These are phyloP conservation scores for Trichomycterus rosablanca DNA, from an alignment of 2,113 vertebrate genomes.

Conservation along the genomic window DNA sequence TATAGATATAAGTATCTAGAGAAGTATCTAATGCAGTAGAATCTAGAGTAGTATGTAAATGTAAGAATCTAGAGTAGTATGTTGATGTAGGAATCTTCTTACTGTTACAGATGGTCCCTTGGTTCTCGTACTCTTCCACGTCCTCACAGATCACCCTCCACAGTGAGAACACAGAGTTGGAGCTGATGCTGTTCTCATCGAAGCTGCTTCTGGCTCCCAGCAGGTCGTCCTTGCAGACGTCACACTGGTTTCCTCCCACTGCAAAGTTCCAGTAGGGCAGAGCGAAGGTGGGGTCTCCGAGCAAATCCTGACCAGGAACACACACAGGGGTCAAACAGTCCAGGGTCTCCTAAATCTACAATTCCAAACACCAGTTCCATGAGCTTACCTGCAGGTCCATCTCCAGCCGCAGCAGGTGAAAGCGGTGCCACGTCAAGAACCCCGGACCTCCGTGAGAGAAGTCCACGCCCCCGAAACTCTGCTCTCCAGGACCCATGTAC, in stretches of 20 bases:
- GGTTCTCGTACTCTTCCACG: constrained; percentile 84
- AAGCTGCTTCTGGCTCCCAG: constrained; percentile 87
- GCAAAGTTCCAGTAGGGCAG: constrained; percentile 97
- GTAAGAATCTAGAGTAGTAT: too few species aligned
- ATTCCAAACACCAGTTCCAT: neutral
- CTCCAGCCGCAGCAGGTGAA: constrained; percentile 79
- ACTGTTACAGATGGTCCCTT: constrained; percentile 95
- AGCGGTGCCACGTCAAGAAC: constrained; percentile 82
- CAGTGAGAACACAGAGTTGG: constrained; percentile 87
- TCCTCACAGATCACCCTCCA: constrained; percentile 88
- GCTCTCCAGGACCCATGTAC: constrained; percentile 73
- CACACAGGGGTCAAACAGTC: neutral
- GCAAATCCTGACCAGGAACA: constrained; percentile 73
- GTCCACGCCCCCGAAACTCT: constrained; percentile 75
- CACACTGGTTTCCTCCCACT: constrained; percentile 82
- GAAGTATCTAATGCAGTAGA: too few species aligned
- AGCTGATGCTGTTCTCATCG: constrained; percentile 75
- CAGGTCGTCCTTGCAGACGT: constrained; percentile 89
- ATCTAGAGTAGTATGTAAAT: too few species aligned
- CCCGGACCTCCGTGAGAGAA: constrained; percentile 85
- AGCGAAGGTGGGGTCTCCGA: constrained; percentile 79
- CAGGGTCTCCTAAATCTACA: too few species aligned
- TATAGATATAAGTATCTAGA: too few species aligned
- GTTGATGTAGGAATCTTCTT: constrained; percentile 50
- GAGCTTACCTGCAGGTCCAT: constrained; percentile 84